These are phyloP conservation scores for Ameiurus melas DNA, from an alignment of 2,113 vertebrate genomes.

Conservation along the genomic window DNA sequence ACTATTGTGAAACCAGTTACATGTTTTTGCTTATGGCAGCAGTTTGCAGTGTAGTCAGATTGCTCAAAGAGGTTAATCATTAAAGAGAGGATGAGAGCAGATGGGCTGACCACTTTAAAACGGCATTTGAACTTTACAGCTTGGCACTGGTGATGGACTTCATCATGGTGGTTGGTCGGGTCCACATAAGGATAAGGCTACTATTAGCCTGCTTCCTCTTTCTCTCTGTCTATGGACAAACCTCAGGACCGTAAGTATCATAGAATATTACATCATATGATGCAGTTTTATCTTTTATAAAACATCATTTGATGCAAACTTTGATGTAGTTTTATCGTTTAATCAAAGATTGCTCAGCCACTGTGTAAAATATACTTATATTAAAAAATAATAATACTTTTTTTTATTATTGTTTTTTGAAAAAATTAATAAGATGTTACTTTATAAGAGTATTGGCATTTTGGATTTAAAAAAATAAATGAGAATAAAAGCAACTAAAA, in stretches of 20 bases:
- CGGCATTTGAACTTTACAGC: neutral
- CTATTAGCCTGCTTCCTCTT: slow-evolving; percentile 54
- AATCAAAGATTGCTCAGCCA: neutral
- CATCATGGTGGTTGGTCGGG: slow-evolving; percentile 58
- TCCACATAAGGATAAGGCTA: slow-evolving; percentile 52
- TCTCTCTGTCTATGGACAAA: slow-evolving; percentile 38
- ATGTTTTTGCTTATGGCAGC: neutral
- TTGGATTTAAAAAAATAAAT: neutral
- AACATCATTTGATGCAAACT: too few species aligned
- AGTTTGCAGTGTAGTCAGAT: neutral
- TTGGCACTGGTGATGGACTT: slow-evolving; percentile 17
- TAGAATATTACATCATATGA: too few species aligned
- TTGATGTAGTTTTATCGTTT: too few species aligned
- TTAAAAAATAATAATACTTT: too few species aligned
- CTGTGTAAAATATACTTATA: neutral
- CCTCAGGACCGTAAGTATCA: slow-evolving; percentile 62
- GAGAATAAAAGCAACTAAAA: neutral
- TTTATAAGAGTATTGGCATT: neutral
- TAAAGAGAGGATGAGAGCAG: neutral
- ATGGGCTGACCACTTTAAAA: slow-evolving; percentile 9
- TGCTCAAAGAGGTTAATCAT: slow-evolving; percentile 14
- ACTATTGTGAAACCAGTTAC: neutral
- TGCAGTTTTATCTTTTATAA: too few species aligned
- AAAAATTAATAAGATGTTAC: neutral
- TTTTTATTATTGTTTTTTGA: too few species aligned